These are phyloP conservation scores for Terrapene triunguis DNA, from an alignment of 2,113 vertebrate genomes.

Conservation along the genomic window DNA sequence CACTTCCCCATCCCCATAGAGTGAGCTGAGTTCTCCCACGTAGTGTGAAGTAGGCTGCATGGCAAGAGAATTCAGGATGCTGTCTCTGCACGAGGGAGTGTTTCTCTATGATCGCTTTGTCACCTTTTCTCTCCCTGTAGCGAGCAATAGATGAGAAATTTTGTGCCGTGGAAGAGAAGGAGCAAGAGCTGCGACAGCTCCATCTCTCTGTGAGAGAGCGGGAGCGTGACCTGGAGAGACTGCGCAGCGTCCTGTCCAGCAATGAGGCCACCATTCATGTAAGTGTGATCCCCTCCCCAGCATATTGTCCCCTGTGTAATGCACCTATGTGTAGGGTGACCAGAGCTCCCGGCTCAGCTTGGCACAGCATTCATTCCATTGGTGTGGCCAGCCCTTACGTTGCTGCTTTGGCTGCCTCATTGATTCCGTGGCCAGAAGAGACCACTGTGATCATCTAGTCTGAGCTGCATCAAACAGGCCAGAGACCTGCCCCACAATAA, in stretches of 20 bases:
- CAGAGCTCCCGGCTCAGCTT: neutral
- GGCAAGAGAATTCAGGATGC: neutral
- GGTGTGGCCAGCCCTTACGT: neutral
- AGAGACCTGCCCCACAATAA: neutral
- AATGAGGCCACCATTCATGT: conserved; percentile 93
- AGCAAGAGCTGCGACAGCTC: conserved; percentile 84
- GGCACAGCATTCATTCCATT: neutral
- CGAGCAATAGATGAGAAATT: conserved; percentile 90
- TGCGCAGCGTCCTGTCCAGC: conserved; percentile 84
- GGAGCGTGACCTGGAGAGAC: conserved; percentile 87
- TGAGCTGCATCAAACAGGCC: neutral
- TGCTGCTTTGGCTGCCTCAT: neutral
- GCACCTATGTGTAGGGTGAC: neutral
- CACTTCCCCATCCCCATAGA: neutral
- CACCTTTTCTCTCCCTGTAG: conserved; percentile 70
- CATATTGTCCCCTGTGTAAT: neutral
- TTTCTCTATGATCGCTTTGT: neutral
- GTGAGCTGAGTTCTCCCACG: neutral
- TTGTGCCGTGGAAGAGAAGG: conserved; percentile 87
- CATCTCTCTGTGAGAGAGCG: conserved; percentile 85
- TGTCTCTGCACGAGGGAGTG: fast-evolving
- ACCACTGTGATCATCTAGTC: neutral
- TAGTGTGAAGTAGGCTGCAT: fast-evolving
- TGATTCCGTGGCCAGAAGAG: neutral
- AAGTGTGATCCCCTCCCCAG: neutral